Evolutionary conservation across 2,888 invertebrate species (phyloP).

Genomic region (Laspeyria flexula): DNA sequence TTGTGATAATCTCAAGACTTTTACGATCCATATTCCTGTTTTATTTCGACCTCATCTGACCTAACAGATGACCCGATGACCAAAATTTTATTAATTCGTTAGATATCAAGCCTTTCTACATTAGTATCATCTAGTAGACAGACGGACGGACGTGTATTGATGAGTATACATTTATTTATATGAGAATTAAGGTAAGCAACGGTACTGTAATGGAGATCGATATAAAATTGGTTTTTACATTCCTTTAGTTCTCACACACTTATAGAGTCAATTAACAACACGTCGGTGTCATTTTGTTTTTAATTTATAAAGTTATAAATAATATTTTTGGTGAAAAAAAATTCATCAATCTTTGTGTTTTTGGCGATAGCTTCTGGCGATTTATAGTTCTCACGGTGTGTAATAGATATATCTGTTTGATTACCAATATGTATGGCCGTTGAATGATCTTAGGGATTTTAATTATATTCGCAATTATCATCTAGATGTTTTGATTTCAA

Average conservation of each 20-base stretch:
- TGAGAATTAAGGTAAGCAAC: conserved; percentile 31
- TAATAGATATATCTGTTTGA: conserved; percentile 9
- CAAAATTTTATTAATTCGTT: background rate
- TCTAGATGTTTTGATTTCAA: background rate
- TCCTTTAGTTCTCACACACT: conserved; percentile 40
- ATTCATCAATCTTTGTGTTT: conserved; percentile 14
- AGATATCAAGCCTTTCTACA: background rate
- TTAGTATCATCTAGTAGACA: background rate
- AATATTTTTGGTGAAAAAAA: conserved; percentile 14
- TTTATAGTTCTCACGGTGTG: conserved; percentile 15
- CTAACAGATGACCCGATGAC: conserved; percentile 2
- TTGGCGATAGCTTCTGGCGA: conserved; percentile 5
- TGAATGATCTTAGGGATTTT: background rate
- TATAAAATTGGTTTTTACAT: conserved; percentile 37
- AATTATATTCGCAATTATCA: background rate
- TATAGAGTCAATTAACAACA: conserved; percentile 34
- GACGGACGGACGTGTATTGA: conserved; percentile 21
- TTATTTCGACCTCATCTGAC: conserved; percentile 2
- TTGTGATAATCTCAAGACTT: conserved; percentile 1
- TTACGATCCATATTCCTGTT: background rate
- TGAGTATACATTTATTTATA: conserved; percentile 26
- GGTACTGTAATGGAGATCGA: conserved; percentile 28
- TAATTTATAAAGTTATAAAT: conserved; percentile 26
- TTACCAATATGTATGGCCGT: conserved; percentile 9
- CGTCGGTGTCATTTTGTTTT: conserved; percentile 34